A percentile compares a stretch with the other conserved stretches of the same genome.
These are phyloP conservation scores for Chauna torquata DNA, from an alignment of 2,113 vertebrate genomes.

Conservation along the genomic window DNA sequence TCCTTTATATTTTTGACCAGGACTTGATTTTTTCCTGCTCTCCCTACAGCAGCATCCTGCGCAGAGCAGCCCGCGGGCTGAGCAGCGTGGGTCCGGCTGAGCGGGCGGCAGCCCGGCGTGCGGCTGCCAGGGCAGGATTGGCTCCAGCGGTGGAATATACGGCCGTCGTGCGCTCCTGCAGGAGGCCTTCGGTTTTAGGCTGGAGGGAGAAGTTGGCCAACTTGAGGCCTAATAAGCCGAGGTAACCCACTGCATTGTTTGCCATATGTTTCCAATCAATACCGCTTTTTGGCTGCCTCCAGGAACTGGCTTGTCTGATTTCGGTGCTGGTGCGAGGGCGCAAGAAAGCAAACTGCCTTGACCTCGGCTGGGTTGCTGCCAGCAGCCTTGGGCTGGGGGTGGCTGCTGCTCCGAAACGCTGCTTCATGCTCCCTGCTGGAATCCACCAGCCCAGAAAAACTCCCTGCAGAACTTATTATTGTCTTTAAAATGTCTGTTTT, in stretches of 20 bases:
- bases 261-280: constrained; percentile 51
- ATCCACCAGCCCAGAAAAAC: background rate
- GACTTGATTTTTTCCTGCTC: background rate
- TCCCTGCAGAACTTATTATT: background rate
- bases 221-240: background rate
- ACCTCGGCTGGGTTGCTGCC: background rate
- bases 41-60: background rate
- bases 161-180: background rate
- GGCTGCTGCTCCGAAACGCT: no score
- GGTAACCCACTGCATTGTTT: background rate
- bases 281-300: background rate
- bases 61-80: background rate
- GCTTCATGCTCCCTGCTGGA: background rate
- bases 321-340: background rate
- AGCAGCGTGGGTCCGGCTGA: background rate
- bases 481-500: background rate
- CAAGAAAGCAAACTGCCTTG: background rate
- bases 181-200: background rate
- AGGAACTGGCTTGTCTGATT: background rate
- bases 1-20: background rate
- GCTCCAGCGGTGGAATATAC: background rate
- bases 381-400: background rate
- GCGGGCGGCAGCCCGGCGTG: background rate
- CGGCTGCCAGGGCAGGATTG: background rate
- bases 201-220: background rate